Evolutionary conservation across 1,140 invertebrate species (phyloP).

Genomic region (Eulimnadia texana): DNA sequence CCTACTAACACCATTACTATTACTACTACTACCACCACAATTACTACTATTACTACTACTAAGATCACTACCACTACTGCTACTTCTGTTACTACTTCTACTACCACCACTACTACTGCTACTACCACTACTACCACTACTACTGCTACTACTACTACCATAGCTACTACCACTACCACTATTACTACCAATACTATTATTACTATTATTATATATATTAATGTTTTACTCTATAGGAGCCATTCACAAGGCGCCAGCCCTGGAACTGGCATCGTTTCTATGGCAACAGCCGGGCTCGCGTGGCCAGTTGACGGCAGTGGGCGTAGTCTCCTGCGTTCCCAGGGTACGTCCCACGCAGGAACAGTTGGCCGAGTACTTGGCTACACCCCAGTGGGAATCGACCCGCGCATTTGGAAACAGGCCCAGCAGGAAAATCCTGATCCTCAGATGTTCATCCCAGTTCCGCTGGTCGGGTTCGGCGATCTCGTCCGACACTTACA

Average conservation of each 20-base stretch:
- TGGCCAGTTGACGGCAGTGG: conserved; percentile 6
- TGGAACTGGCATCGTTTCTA: conserved; percentile 6
- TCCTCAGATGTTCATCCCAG: conserved; percentile 43
- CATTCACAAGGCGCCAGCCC: conserved; percentile 12
- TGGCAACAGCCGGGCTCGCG: conserved; percentile 13
- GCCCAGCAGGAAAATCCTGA: conserved; percentile 88
- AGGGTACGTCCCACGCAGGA: conserved; percentile 25
- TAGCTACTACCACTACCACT: no score
- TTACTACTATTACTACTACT: no score
- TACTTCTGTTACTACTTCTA: no score
- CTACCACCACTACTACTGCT: no score
- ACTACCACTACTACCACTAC: no score
- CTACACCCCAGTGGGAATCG: conserved; percentile 64
- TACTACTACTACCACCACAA: no score
- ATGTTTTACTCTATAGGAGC: no score
- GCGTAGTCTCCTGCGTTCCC: conserved; percentile 11
- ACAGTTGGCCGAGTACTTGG: conserved; percentile 74
- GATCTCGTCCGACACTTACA: conserved; percentile 10
- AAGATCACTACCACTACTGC: no score
- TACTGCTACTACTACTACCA: no score
- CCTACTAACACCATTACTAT: no score
- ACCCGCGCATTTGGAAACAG: conserved; percentile 68
- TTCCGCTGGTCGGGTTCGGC: conserved; percentile 79
- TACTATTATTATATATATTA: no score
- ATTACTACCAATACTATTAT: no score